Conservation (phyloP, 2,888 invertebrate genomes). For the Antitype chi region DNA sequence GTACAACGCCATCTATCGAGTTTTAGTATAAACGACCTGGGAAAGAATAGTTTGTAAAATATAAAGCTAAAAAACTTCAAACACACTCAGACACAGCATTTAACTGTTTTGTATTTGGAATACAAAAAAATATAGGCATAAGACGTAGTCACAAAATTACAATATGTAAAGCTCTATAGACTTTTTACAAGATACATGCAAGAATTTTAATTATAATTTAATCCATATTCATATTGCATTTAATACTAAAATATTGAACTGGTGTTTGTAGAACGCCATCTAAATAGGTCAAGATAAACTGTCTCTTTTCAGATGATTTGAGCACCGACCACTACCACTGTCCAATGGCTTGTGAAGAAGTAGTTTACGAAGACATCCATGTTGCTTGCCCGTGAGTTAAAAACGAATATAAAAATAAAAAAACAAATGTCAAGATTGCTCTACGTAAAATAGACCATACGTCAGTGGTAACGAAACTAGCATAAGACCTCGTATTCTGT, state of each 20-base stretch:
- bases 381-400: constrained; percentile 85
- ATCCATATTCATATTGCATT: neutral
- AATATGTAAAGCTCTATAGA: neutral
- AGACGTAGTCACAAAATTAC: neutral
- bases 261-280: neutral
- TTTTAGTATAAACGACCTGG: too few species aligned
- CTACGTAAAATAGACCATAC: too few species aligned
- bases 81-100: neutral
- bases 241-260: neutral
- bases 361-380: constrained; percentile 89
- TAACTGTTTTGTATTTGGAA: neutral
- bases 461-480: too few species aligned
- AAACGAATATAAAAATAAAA: neutral
- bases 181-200: neutral
- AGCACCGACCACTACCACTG: constrained; percentile 86
- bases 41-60: neutral
- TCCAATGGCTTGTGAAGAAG: constrained; percentile 91
- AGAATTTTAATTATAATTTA: neutral
- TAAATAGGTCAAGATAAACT: neutral
- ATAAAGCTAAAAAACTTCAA: neutral
- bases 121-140: neutral
- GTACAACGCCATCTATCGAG: neutral
- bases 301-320: constrained; percentile 44
- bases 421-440: neutral
- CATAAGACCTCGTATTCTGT: neutral